Base-by-base conservation (phyloP, 2,888 invertebrate genomes). In the Smittia sp. region DNA sequence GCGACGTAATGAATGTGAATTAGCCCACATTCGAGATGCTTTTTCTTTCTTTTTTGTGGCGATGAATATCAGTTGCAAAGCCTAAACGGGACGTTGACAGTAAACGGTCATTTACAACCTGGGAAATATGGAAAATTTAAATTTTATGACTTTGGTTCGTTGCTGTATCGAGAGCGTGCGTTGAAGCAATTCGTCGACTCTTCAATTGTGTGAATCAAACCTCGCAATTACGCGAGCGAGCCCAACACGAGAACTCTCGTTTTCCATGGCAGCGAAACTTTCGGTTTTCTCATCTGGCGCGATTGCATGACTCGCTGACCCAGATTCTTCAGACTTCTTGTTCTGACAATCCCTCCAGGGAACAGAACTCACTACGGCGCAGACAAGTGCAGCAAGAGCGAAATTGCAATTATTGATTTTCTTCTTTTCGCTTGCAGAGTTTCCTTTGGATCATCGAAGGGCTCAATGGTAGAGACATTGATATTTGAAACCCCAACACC, bases 401-500 rank as follows among this genome's bases (percentile, higher is more conserved):
- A n/a, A n/a, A n/a, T n/a, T n/a, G n/a, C n/a, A n/a, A n/a, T 22
- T 7, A 58, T 58, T 9, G 22, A 27, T 75, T 76, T 66, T 76
- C 22, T 39, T 63, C 39, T 74, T 75, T 76, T 75, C 77, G 75
- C 75, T 84, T 84, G 13, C 86, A 95, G 94, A 86, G 95, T 95
- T 77, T 94, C 94, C 69, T 95, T 95, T 83, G 95, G 94, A 77
- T 94, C 94, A 81, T 94, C 94, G 77, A 94, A 94, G 83, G 94
- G 94, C 77, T 94, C 94, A 70, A 94, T 95, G 94, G 94, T 95
- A 76, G 95, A 95, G 85, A 95, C 95, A 66, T 85, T 94, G 77
- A 93, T 95, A 78, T 94, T 92, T 84, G 94, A 95, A 85, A 92
- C 90, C 78, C 89, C 89, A 38, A 85, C 85, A 69, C 87, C 87